Conservation (phyloP, 2,797 vertebrate species). For the Parauchenoglanis ngamensis region DNA sequence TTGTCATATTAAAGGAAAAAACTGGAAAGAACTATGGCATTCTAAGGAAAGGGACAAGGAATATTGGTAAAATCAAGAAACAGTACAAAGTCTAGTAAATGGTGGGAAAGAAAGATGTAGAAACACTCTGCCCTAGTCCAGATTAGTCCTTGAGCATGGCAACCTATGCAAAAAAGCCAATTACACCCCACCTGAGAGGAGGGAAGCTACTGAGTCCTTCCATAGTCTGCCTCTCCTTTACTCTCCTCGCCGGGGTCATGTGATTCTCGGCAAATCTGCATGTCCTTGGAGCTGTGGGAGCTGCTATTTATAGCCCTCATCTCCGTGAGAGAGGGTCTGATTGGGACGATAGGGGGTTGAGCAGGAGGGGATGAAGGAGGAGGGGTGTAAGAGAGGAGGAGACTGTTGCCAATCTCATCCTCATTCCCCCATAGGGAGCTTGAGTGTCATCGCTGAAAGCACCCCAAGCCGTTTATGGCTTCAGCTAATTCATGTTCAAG, state of each 20-base stretch:
- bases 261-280: constrained; percentile 59
- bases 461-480: constrained; percentile 47
- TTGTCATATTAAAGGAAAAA: constrained; percentile 19
- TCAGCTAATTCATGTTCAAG: constrained; percentile 48
- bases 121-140: constrained; percentile 30
- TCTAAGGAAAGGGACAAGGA: neutral
- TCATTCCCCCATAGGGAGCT: constrained; percentile 57
- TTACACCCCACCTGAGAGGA: constrained; percentile 50
- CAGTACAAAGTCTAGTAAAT: neutral
- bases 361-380: constrained; percentile 35
- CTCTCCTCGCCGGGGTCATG: constrained; percentile 46
- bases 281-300: constrained; percentile 61
- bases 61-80: constrained; percentile 9
- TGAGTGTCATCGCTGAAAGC: constrained; percentile 53
- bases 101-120: neutral
- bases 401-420: constrained; percentile 58
- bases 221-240: constrained; percentile 13
- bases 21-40: neutral
- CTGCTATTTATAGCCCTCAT: constrained; percentile 59
- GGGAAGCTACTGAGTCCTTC: constrained; percentile 23
- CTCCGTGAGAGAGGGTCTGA: constrained; percentile 56
- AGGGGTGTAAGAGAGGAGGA: constrained; percentile 49
- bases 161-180: constrained; percentile 54
- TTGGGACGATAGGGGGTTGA: constrained; percentile 57
- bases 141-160: constrained; percentile 46